phyloP scores from a whole-genome alignment of 1,140 invertebrate genomes.

The Mycetomoellerius zeteki region DNA sequence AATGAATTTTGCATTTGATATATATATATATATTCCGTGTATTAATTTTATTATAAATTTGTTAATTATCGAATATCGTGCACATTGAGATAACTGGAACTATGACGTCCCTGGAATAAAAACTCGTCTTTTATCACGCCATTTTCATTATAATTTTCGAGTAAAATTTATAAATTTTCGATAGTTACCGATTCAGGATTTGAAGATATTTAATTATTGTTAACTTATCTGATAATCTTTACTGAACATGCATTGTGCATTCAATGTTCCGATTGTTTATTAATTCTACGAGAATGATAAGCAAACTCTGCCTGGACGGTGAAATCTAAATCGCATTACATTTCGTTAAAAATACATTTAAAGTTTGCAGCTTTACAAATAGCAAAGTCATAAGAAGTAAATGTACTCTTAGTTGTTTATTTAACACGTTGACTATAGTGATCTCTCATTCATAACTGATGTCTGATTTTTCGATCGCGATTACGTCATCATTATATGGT shows the following conservation, averaged over 20 bases:
- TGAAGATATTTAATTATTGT: no score
- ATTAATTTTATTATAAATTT: background rate
- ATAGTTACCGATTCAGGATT: background rate
- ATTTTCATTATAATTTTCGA: background rate
- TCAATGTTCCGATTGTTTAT: background rate
- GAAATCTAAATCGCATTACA: background rate
- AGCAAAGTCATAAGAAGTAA: background rate
- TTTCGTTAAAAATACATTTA: background rate
- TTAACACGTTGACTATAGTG: background rate
- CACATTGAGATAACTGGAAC: background rate
- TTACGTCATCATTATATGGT: no score
- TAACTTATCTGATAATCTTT: background rate
- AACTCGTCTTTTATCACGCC: background rate
- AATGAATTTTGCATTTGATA: background rate
- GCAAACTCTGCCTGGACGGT: background rate
- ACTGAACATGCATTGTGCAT: background rate
- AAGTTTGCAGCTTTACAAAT: background rate
- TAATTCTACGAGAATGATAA: background rate
- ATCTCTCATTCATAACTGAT: background rate
- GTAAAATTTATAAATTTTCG: background rate
- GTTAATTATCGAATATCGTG: background rate
- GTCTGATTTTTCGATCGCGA: background rate
- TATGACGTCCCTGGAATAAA: background rate
- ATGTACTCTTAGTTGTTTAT: background rate
- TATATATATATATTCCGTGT: background rate